Evolutionary conservation across 2,797 vertebrate species (phyloP).

Genomic region (Chiropotes sagulatus): DNA sequence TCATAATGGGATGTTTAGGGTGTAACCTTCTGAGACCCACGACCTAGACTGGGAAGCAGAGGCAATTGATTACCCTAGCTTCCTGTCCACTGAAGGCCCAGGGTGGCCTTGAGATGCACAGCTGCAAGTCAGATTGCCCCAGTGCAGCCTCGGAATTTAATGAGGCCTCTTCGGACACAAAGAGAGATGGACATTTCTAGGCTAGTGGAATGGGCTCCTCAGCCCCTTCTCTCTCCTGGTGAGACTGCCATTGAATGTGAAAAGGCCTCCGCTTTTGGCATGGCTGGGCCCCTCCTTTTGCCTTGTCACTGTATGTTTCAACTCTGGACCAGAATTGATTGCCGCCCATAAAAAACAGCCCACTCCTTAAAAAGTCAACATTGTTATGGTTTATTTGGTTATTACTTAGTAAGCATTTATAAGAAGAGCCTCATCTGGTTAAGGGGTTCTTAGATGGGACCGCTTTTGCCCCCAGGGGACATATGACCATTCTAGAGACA

Average conservation of each 20-base stretch:
- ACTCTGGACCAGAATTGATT: background rate
- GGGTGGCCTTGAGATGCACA: background rate
- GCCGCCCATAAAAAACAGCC: background rate
- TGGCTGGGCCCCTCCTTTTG: background rate
- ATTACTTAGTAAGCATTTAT: rapidly evolving
- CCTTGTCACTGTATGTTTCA: background rate
- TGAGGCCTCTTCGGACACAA: background rate
- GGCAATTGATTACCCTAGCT: background rate
- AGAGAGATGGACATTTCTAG: constrained; percentile 21
- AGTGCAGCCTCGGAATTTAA: background rate
- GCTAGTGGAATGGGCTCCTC: background rate
- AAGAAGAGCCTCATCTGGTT: background rate
- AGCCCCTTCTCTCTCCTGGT: background rate
- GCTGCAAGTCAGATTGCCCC: constrained; percentile 17
- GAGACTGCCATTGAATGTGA: background rate
- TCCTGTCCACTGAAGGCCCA: background rate
- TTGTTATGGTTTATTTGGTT: background rate
- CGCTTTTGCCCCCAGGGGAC: background rate
- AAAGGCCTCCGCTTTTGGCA: rapidly evolving
- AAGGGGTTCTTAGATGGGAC: background rate
- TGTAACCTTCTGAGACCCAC: background rate
- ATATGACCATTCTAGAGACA: background rate
- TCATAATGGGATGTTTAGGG: background rate
- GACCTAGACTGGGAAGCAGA: background rate
- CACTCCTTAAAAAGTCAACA: background rate